Percentiles rank a stretch among this genome's conserved stretches.
These are phyloP conservation scores for Lithobius niger DNA, from an alignment of 1,140 invertebrate genomes.

Conservation along the genomic window DNA sequence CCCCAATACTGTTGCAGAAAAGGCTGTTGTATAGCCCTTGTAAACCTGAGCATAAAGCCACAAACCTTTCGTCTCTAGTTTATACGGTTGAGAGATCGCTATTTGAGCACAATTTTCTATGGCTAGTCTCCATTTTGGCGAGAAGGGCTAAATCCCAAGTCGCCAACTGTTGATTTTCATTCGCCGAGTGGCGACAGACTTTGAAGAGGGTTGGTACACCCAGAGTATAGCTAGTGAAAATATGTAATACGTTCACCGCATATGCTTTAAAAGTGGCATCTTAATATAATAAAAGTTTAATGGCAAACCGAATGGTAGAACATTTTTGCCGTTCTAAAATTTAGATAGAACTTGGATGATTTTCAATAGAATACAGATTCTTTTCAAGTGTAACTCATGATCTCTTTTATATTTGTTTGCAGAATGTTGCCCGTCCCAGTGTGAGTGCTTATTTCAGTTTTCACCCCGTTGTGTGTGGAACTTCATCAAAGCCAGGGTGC, in stretches of 20 bases:
- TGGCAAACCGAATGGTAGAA: no score
- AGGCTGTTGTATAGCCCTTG: no score
- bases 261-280: background rate
- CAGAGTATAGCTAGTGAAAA: background rate
- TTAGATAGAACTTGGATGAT: no score
- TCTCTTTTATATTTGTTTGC: background rate
- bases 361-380: background rate
- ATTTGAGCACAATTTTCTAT: no score
- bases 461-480: background rate
- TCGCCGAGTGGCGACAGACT: no score
- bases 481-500: conserved; percentile 16
- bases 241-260: background rate
- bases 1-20: no score
- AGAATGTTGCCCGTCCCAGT: conserved; percentile 2
- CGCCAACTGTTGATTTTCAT: no score
- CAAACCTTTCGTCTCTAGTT: no score
- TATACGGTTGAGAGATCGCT: no score
- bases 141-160: no score
- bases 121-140: no score
- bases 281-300: background rate
- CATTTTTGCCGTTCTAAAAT: background rate
- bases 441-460: background rate
- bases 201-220: background rate
- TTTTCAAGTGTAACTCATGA: background rate
- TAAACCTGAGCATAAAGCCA: no score